These are phyloP conservation scores for Meloidogyne hapla DNA, from an alignment of 1,140 invertebrate genomes.

Conservation along the genomic window DNA sequence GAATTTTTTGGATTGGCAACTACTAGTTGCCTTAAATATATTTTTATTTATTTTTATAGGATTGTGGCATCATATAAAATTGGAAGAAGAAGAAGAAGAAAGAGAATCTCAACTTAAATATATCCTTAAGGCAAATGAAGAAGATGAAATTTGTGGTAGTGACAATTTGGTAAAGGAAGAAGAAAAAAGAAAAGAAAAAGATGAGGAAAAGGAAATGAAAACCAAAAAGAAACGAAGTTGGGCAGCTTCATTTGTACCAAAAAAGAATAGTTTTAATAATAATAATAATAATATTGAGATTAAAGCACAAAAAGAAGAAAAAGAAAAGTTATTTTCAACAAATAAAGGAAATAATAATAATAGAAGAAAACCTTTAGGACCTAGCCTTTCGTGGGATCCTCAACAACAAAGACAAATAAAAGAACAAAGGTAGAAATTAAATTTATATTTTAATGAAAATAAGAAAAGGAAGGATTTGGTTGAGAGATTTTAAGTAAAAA, in stretches of 20 bases:
- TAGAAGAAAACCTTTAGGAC: conserved; percentile 54
- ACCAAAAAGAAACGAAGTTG: neutral
- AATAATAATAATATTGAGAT: conserved; percentile 18
- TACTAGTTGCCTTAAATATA: neutral
- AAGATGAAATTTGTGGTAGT: neutral
- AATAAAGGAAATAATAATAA: conserved; percentile 31
- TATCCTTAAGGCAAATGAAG: neutral
- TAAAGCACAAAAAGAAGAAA: neutral
- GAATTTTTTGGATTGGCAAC: neutral
- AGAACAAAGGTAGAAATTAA: neutral
- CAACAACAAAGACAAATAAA: conserved; percentile 45
- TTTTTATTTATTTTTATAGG: neutral
- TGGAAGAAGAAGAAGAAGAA: neutral
- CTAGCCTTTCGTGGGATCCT: conserved; percentile 60
- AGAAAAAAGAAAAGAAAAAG: neutral
- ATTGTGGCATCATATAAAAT: conserved; percentile 11
- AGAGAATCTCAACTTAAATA: neutral
- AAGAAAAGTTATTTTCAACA: conserved; percentile 23
- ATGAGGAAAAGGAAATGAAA: conserved; percentile 8
- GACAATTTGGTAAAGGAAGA: neutral
- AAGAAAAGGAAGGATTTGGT: neutral
- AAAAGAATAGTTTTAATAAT: conserved; percentile 26
- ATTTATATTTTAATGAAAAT: neutral
- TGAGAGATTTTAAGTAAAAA: neutral
- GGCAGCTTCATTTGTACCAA: neutral